Evolutionary conservation across 2,888 invertebrate genomes (phyloP), one percentile per base, ranked within the genome.

Genomic region (Harpagoxenus sublaevis): DNA sequence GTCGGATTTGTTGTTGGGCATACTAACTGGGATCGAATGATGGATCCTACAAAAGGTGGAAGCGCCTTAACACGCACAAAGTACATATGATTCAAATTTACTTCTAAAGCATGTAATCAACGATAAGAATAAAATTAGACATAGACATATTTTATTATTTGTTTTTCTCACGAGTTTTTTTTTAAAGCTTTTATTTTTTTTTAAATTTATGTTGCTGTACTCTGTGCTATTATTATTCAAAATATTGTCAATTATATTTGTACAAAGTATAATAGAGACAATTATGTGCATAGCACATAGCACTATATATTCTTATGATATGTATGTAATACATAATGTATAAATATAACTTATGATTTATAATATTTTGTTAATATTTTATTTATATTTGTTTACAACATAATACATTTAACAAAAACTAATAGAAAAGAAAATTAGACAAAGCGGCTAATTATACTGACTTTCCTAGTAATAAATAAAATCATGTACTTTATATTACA

Each of bases 1-100:
- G 97, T 99, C 88, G 99, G 99, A 35, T 99, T 99, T 96, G 98
- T 99, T 75, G 98, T 99, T 85, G 99, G 99, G 0, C 99, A 99
- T 94, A 99, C 99, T 0, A 98, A 99, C 95, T 99, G 99, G 99
- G 97, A 97, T 88, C 96, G 98, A 89, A 98, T 99, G 97, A 98
- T 98, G 95, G 99, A 99, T 95, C 98, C 98, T 3, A 97, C 98
- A 42, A 97, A 97, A 95, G 99, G 99, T 5, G 97, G 97, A 92
- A 97, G 97, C 92, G 99, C 99, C 18, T 97, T 99, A 71, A 99
- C 99, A 84, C 97, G 98, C 95, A 99, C 99, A 89, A 99, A 99
- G 96, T 99, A 98, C 95, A 98, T 98, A 94, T 95, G 93, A 95
- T 81, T 65, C 39, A 86, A 86, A 48, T 84, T 84, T 78, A 86